Conservation (phyloP, 2,797 vertebrate species). For the Macrochelys suwanniensis region DNA sequence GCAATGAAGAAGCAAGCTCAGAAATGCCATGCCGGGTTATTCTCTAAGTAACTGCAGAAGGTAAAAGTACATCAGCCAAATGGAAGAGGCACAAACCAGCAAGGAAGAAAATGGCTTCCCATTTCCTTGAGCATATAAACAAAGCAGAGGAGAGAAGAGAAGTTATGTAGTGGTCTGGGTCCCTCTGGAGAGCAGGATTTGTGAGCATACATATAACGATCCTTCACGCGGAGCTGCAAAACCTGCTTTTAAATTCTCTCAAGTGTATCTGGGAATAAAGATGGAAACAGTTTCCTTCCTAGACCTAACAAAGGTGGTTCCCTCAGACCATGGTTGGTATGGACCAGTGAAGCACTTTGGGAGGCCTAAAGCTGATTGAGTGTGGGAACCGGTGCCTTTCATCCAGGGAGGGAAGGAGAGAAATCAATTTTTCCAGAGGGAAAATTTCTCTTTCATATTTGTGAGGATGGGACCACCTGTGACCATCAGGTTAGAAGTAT, state of each 20-base stretch:
- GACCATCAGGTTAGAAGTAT: conserved; percentile 19
- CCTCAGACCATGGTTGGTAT: neutral
- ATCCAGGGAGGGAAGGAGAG: neutral
- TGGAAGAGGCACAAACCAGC: neutral
- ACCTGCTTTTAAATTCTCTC: neutral
- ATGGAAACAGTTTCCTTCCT: neutral
- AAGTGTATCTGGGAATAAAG: neutral
- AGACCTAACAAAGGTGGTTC: neutral
- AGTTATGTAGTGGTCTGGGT: neutral
- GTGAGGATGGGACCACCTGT: neutral
- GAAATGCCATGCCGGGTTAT: neutral
- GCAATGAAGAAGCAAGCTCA: neutral
- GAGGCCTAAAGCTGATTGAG: neutral
- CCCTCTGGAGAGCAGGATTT: neutral
- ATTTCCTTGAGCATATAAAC: neutral
- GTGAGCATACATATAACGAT: neutral
- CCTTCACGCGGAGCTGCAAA: neutral
- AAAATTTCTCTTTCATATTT: neutral
- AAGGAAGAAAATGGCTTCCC: neutral
- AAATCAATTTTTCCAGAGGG: neutral
- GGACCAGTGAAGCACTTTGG: neutral
- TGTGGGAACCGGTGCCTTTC: neutral
- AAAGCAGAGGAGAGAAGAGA: neutral
- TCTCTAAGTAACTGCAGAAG: neutral
- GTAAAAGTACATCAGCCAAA: neutral